phyloP scores from a whole-genome alignment of 2,888 invertebrate species.

The Junonia oenone region DNA sequence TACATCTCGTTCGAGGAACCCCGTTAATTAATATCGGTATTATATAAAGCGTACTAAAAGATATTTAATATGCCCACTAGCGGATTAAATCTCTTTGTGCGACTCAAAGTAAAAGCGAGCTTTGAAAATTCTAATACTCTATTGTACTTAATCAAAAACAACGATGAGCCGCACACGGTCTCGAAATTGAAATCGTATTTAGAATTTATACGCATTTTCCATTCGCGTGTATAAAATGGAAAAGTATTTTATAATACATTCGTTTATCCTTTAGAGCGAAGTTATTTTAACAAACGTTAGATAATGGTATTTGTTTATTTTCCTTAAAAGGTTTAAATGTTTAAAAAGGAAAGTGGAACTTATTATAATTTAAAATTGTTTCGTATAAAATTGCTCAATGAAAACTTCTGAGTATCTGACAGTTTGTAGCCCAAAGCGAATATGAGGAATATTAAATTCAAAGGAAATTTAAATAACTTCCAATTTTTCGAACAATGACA shows the following conservation, averaged over 20 bases:
- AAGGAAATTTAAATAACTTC: background rate
- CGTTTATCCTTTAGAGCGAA: background rate
- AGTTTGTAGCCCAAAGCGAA: background rate
- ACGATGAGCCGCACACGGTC: constrained; percentile 12
- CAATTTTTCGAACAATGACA: background rate
- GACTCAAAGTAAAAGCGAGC: constrained; percentile 27
- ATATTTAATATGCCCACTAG: constrained; percentile 30
- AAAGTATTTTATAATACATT: background rate
- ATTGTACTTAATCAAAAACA: constrained; percentile 16
- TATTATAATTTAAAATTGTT: background rate
- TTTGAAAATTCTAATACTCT: constrained; percentile 9
- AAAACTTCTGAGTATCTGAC: background rate
- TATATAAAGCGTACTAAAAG: constrained; percentile 26
- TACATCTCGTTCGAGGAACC: constrained; percentile 15
- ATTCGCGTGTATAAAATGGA: background rate
- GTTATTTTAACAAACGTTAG: background rate
- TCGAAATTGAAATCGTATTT: constrained; percentile 9
- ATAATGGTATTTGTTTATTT: background rate
- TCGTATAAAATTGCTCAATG: background rate
- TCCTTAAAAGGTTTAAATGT: background rate
- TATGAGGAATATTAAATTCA: background rate
- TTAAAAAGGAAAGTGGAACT: background rate
- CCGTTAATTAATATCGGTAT: constrained; percentile 28
- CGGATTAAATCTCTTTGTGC: constrained; percentile 35
- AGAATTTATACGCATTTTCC: background rate